Conservation (phyloP, 1,140 invertebrate species). For the Lasioglossum baleicum region DNA sequence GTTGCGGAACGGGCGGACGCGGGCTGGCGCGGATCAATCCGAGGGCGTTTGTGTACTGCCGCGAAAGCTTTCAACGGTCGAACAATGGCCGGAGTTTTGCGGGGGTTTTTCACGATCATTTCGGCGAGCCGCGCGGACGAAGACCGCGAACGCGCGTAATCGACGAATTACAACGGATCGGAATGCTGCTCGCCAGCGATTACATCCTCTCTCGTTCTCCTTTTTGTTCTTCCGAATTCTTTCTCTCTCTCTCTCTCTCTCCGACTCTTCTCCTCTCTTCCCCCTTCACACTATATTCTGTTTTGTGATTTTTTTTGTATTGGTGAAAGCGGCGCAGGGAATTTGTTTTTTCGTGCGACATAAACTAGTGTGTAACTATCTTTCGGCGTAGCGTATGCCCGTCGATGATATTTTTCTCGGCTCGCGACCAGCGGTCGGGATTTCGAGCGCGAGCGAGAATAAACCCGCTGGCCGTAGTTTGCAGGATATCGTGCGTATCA, state of each 20-base stretch:
- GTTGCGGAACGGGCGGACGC: background rate
- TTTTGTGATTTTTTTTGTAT: background rate
- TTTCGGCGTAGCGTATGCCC: background rate
- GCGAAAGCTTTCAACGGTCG: background rate
- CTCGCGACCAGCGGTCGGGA: background rate
- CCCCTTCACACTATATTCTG: no score
- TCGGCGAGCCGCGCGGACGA: background rate
- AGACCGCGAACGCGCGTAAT: constrained; percentile 3
- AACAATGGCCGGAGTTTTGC: constrained; percentile 2
- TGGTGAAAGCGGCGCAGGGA: no score
- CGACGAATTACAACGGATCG: constrained; percentile 3
- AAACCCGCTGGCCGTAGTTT: background rate
- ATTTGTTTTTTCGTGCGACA: background rate
- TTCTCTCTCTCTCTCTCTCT: background rate
- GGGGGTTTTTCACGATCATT: background rate
- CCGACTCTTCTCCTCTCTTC: background rate
- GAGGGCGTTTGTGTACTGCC: background rate
- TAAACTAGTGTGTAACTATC: constrained; percentile 3
- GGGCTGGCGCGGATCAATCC: background rate
- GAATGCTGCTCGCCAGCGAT: background rate
- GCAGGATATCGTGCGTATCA: background rate
- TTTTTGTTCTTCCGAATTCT: background rate
- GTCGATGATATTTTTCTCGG: background rate
- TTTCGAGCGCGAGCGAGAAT: background rate
- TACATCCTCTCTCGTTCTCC: background rate